phyloP scores from a whole-genome alignment of 2,888 invertebrate genomes.

The Campoplex nolae region DNA sequence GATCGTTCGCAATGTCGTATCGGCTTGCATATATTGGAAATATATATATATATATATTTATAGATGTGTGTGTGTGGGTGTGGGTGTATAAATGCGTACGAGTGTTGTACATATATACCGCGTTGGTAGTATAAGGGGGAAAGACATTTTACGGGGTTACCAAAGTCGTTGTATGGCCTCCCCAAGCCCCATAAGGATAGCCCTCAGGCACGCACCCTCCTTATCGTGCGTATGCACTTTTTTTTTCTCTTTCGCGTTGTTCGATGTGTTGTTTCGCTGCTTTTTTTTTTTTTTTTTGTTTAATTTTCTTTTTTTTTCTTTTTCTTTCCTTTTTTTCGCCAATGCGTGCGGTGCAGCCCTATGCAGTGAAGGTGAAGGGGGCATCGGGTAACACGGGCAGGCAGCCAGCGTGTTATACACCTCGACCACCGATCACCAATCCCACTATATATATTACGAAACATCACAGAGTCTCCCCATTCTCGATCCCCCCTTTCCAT shows the following conservation, averaged over 20 bases:
- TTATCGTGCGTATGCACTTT: conserved; percentile 81
- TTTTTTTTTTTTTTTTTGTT: conserved; percentile 26
- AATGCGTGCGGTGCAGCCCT: conserved; percentile 76
- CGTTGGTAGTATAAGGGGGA: conserved; percentile 62
- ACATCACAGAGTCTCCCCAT: conserved; percentile 35
- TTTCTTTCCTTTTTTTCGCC: conserved; percentile 49
- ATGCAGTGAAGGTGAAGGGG: conserved; percentile 84
- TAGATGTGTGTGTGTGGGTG: conserved; percentile 18
- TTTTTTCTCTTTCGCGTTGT: conserved; percentile 69
- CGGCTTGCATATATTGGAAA: conserved; percentile 45
- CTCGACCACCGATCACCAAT: conserved; percentile 63
- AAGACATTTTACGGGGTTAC: conserved; percentile 80
- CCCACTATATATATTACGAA: conserved; percentile 23
- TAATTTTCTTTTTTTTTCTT: background rate
- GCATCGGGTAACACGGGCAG: conserved; percentile 83
- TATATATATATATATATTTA: conserved; percentile 18
- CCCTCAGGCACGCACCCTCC: conserved; percentile 74
- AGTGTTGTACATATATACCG: conserved; percentile 51
- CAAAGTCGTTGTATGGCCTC: conserved; percentile 84
- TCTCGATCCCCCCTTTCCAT: conserved; percentile 30
- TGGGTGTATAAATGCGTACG: conserved; percentile 17
- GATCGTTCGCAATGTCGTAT: conserved; percentile 45
- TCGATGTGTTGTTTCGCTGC: background rate
- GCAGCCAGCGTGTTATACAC: conserved; percentile 75
- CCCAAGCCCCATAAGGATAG: conserved; percentile 79